Base-by-base conservation (phyloP, 2,797 vertebrate genomes). In the Argya squamiceps region DNA sequence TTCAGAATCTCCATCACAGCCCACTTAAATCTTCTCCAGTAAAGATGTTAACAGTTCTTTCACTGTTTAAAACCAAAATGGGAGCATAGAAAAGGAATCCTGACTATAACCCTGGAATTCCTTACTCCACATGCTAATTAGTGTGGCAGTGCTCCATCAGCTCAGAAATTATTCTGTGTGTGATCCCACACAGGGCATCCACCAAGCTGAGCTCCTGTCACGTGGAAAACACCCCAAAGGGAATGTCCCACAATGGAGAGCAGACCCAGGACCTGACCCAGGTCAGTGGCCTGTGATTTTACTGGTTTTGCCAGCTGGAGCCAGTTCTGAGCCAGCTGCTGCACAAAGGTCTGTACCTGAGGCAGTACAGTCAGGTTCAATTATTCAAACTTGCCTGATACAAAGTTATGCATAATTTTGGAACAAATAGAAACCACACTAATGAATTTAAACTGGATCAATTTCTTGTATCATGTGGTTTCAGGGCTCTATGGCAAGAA, bases 111-210 rank as follows among this genome's bases (percentile, higher is more conserved):
- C 11, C 53, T 44, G 63, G n/a, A 30, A 90, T 39, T 62, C 49
- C n/a, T 50, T 39, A 34, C 46, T 49, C 26, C 27, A 30, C 15
- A 5, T 2, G 19, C 50, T 22, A 7, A 29, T 16, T 32, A 81
- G 26, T 0, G 0, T 30, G 47, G 22, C 36, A 74, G 15, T 2
- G 19, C 29, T 14, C 15, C 23, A 41, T 2, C 21, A 62, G 70
- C 71, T 78, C 67, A 63, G 62, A 56, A 71, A 65, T 53, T 1
- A 16, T 69, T 47, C 6, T 0, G 3, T 26, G 74, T 62, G n/a
- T 26, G 36, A 39, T 55, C 55, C 63, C n/a, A 67, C 36, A 15
- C 0, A 32, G 15, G 15, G 27, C 52, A 58, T 1, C 26, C 12
- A 12, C 12, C 37, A 69, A 70, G 62, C 53, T 6, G 21, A 92